Base-by-base conservation (phyloP, 2,888 invertebrate species). In the Tenthredo distinguenda region DNA sequence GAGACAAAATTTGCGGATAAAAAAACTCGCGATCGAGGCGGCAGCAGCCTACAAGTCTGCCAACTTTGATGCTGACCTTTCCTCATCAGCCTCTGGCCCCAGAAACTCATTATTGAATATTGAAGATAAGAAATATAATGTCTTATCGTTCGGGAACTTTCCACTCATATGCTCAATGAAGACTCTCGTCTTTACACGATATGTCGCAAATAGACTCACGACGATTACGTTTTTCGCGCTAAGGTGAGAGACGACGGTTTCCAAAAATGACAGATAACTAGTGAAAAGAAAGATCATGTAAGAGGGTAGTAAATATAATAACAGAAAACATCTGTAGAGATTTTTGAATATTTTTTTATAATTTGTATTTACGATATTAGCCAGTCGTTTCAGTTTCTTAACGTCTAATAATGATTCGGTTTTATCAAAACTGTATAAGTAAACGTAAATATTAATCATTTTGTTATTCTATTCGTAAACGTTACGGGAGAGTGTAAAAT, bases 41-140 rank as follows among this genome's bases (percentile, higher is more conserved):
- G 79, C 21, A 37, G 79, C 37, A 79, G 58, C 37, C 79, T 58
- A 37, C 62, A n/a, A 81, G 79, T 81, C 79, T 81, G 26, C 58
- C 40, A 62, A 26, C 62, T 62, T 40, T 58, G 79, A 62, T 81
- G 79, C 79, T 81, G 74, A 84, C 74, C 85, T 82, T 83, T 85
- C 81, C 83, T 65, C 85, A 55, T 40, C 74, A 86, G 47, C 55
- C 76, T 82, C 83, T 83, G 83, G 85, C 76, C 82, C 86, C 77
- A 86, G 74, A 86, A 43, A 31, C 68, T 40, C 43, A n/a, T 83
- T 68, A 68, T 83, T 68, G 82, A 31, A 68, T 83, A 62, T 83
- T 6, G 18, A 31, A 40, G 82, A 83, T 83, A 83, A 83, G 82
- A 83, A 47, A 26, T 26, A 26, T 83, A 31, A 83, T 50, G 47